A percentile compares a stretch with the other conserved stretches of the same genome.
Evolutionary conservation across 2,797 vertebrate species (phyloP).

Genomic region (Trichosurus vulpecula): DNA sequence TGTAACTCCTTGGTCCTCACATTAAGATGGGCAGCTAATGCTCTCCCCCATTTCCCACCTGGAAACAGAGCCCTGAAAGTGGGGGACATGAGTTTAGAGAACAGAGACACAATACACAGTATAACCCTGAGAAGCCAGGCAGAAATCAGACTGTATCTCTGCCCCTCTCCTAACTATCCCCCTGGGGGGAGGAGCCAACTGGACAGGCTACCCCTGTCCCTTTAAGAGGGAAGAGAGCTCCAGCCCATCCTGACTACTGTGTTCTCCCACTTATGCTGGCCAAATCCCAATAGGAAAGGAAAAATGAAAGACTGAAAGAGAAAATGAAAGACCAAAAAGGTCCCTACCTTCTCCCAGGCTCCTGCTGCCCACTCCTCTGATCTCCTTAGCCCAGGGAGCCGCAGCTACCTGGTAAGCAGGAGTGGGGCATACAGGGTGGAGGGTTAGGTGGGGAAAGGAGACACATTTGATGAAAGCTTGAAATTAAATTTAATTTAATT

Average conservation of each 20-base stretch:
- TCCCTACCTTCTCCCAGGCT: conserved; percentile 56
- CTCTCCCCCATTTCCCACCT: background rate
- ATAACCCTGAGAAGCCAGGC: conserved; percentile 6
- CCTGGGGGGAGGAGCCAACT: conserved; percentile 61
- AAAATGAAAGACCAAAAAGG: conserved; percentile 74
- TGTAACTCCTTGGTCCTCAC: background rate
- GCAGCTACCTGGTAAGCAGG: background rate
- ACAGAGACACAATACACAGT: background rate
- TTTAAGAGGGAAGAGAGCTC: conserved; percentile 78
- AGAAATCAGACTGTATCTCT: conserved; percentile 55
- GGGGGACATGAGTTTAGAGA: background rate
- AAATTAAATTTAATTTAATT: background rate
- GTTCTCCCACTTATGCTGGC: conserved; percentile 60
- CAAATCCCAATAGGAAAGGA: conserved; percentile 60
- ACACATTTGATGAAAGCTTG: background rate
- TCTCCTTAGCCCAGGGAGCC: background rate
- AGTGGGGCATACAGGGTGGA: rapidly evolving
- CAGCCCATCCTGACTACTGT: conserved; percentile 68
- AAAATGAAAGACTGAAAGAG: conserved; percentile 76
- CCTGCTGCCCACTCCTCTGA: background rate
- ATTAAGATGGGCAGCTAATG: background rate
- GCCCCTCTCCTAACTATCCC: background rate
- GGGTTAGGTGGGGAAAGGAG: background rate
- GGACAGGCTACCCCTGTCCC: conserved; percentile 69
- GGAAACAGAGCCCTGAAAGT: background rate